Evolutionary conservation across 2,888 invertebrate genomes (phyloP).

Genomic region (Fissipunctia ypsillon): DNA sequence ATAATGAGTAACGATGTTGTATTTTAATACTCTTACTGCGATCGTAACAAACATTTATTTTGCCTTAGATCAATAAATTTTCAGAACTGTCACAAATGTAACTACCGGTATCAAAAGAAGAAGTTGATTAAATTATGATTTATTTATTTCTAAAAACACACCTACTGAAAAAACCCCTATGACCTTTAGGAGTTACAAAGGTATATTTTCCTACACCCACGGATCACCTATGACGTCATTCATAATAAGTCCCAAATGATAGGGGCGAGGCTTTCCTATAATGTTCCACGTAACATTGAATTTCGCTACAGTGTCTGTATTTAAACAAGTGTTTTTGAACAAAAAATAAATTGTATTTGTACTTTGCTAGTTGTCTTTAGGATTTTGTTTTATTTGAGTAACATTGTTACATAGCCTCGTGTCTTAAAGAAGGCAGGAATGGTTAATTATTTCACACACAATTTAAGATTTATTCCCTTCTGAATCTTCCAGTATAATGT

Average conservation of each 20-base stretch:
- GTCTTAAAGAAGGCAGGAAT: neutral
- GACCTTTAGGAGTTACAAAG: slow-evolving; percentile 4
- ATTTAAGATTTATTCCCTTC: neutral
- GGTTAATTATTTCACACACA: neutral
- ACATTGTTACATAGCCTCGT: slow-evolving; percentile 21
- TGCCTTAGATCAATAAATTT: slow-evolving; percentile 26
- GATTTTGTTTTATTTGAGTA: slow-evolving; percentile 16
- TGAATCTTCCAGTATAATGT: neutral
- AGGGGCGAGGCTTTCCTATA: slow-evolving; percentile 14
- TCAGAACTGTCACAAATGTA: slow-evolving; percentile 21
- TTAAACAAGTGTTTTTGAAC: slow-evolving; percentile 44
- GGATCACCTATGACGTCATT: slow-evolving; percentile 1
- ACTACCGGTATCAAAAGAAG: neutral
- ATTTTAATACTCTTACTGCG: slow-evolving; percentile 9
- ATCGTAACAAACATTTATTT: neutral
- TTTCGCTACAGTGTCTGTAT: slow-evolving; percentile 22
- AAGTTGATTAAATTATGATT: neutral
- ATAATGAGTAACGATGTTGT: slow-evolving; percentile 17
- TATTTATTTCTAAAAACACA: slow-evolving; percentile 9
- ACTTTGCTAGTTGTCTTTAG: slow-evolving; percentile 21
- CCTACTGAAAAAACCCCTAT: neutral
- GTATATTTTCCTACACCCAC: neutral
- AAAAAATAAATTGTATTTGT: slow-evolving; percentile 45
- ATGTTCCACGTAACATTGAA: slow-evolving; percentile 13
- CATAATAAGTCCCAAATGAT: neutral